Base-by-base conservation (phyloP, 2,888 invertebrate genomes). In the Stegana nigrithorax region DNA sequence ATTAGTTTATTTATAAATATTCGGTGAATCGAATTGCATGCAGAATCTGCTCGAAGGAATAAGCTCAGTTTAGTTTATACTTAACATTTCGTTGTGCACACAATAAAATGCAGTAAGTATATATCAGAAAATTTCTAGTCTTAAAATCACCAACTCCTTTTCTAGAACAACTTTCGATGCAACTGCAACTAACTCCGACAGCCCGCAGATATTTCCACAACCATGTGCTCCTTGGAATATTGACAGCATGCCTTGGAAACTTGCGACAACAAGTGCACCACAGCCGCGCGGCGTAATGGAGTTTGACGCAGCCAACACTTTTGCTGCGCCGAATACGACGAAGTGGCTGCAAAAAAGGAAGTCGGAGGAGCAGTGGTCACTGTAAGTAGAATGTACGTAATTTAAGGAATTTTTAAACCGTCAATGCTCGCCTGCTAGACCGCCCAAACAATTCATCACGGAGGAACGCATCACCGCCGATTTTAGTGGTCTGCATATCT, bases 391-490 rank as follows among this genome's bases (percentile, higher is more conserved):
- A n/a, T n/a, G n/a, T n/a, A n/a, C n/a, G n/a, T n/a, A n/a, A n/a
- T n/a, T n/a, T n/a, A n/a, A n/a, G n/a, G n/a, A n/a, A n/a, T n/a
- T n/a, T n/a, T n/a, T n/a, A n/a, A n/a, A n/a, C n/a, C n/a, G n/a
- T n/a, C n/a, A n/a, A n/a, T n/a, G n/a, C n/a, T n/a, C 39, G 47
- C 25, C 17, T 32, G 44, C 12, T 47, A 90, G 90, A 17, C 90
- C 90, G 50, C 81, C 87, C 6, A 94, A 94, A 80, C 92, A 93
- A 81, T 88, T 91, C 42, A 93, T 94, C 67, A 93, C 93, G 0
- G 94, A 94, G 82, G 94, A 94, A 78, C 92, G 91, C 83, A 94
- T 94, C 90, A 91, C 93, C 0, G 93, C 92, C 23, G 93, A 93
- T 77, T 88, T 94, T 67, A 91, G 89, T 69, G 89, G 91, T 36